phyloP scores from a whole-genome alignment of 2,888 invertebrate species.

The Drosophila yooni region DNA sequence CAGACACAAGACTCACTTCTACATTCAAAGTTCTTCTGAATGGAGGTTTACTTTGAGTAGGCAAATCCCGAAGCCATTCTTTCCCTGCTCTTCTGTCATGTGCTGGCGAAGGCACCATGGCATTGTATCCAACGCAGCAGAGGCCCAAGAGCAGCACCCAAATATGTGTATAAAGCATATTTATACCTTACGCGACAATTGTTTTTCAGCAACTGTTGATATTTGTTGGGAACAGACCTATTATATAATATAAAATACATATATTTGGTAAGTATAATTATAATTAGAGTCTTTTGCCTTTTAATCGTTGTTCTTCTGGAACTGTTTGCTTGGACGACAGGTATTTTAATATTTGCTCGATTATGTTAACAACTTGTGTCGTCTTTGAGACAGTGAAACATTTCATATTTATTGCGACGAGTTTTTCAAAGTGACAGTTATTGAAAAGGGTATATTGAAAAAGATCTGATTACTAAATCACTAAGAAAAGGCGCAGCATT shows the following conservation, averaged over 20 bases:
- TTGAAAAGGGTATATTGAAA: neutral
- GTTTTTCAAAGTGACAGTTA: constrained; percentile 12
- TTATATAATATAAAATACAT: too few relatives aligned
- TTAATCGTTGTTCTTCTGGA: neutral
- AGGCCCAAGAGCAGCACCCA: constrained; percentile 22
- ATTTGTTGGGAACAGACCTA: neutral
- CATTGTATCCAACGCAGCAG: neutral
- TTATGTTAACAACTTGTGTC: neutral
- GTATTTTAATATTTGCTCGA: constrained; percentile 23
- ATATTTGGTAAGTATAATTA: neutral
- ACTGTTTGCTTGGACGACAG: constrained; percentile 50
- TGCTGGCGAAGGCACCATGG: neutral
- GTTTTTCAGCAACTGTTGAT: constrained; percentile 17
- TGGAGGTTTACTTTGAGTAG: neutral
- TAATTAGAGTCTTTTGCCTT: neutral
- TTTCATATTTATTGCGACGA: neutral
- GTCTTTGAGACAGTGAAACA: neutral
- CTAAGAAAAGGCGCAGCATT: constrained; percentile 13
- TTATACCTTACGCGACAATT: neutral
- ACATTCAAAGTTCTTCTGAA: neutral
- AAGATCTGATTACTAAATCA: neutral
- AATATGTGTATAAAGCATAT: constrained; percentile 2
- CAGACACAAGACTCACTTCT: neutral
- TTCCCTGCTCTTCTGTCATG: neutral
- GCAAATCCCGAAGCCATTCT: neutral